A percentile compares a stretch with the other conserved stretches of the same genome.
Evolutionary conservation across 2,888 invertebrate species (phyloP).

Genomic region (Trisateles emortualis): DNA sequence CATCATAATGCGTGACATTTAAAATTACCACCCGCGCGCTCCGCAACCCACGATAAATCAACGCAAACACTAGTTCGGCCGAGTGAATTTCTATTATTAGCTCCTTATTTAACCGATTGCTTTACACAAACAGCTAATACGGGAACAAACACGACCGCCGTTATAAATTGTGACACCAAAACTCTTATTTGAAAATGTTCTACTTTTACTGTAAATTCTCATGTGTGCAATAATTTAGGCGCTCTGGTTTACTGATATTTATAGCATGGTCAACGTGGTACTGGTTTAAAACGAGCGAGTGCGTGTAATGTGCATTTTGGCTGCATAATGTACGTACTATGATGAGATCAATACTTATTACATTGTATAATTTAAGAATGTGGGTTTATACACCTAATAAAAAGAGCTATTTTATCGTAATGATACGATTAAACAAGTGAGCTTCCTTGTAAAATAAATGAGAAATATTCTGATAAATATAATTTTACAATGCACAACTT

Average conservation of each 20-base stretch:
- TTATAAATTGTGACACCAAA: conserved; percentile 32
- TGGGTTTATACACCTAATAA: no score
- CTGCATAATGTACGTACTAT: conserved; percentile 30
- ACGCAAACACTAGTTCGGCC: conserved; percentile 74
- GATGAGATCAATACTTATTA: conserved; percentile 16
- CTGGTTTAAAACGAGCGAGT: conserved; percentile 67
- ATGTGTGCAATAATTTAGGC: conserved; percentile 71
- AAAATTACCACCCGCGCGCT: conserved; percentile 77
- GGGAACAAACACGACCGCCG: conserved; percentile 27
- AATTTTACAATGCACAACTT: no score
- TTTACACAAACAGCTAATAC: conserved; percentile 40
- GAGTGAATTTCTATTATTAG: conserved; percentile 60
- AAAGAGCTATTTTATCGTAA: no score
- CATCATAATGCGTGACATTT: conserved; percentile 85
- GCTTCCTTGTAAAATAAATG: no score
- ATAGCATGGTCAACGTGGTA: conserved; percentile 69
- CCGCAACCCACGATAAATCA: conserved; percentile 77
- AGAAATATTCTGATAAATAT: no score
- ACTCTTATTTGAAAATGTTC: conserved; percentile 54
- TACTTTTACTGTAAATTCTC: conserved; percentile 64
- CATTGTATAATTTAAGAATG: not conserved
- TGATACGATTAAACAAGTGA: no score
- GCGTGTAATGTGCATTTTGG: conserved; percentile 60
- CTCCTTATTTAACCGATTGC: conserved; percentile 48
- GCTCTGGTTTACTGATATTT: conserved; percentile 71